Conservation (phyloP, 2,113 vertebrate species). For the Orycteropus afer region DNA sequence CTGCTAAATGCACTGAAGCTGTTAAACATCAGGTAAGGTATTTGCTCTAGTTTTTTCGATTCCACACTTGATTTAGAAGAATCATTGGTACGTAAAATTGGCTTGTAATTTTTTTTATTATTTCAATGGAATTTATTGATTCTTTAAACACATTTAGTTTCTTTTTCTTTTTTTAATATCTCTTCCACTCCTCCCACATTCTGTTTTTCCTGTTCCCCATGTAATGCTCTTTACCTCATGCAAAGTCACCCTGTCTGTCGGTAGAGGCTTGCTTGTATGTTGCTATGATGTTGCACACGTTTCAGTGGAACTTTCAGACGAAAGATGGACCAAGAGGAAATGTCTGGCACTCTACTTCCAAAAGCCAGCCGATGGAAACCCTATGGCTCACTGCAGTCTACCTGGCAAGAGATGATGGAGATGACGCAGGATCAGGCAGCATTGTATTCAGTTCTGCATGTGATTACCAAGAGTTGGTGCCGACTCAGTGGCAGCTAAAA, state of each 20-base stretch:
- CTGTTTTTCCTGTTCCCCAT: not conserved
- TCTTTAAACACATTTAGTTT: slow-evolving; percentile 3
- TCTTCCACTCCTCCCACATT: not conserved
- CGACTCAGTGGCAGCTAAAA: not conserved
- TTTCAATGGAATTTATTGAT: slow-evolving; percentile 12
- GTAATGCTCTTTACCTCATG: not conserved
- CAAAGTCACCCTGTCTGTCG: not conserved
- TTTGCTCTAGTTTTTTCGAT: not conserved
- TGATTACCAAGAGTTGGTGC: not conserved
- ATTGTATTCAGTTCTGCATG: not conserved
- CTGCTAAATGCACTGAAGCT: slow-evolving; percentile 95
- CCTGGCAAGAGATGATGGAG: not conserved
- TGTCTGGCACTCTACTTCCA: too few relatives aligned
- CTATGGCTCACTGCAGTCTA: not conserved
- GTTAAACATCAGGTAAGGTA: slow-evolving; percentile 94
- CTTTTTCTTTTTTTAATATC: not conserved
- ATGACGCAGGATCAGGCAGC: not conserved
- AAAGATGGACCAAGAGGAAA: not conserved
- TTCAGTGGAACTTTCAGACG: not conserved
- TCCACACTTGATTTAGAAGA: not conserved
- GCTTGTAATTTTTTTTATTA: not conserved
- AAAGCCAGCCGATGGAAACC: not conserved
- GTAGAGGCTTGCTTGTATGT: not conserved
- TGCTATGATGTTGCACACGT: not conserved
- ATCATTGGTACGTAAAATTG: not conserved